phyloP scores from a whole-genome alignment of 2,888 invertebrate species.

The Chrysodeixis includens region DNA sequence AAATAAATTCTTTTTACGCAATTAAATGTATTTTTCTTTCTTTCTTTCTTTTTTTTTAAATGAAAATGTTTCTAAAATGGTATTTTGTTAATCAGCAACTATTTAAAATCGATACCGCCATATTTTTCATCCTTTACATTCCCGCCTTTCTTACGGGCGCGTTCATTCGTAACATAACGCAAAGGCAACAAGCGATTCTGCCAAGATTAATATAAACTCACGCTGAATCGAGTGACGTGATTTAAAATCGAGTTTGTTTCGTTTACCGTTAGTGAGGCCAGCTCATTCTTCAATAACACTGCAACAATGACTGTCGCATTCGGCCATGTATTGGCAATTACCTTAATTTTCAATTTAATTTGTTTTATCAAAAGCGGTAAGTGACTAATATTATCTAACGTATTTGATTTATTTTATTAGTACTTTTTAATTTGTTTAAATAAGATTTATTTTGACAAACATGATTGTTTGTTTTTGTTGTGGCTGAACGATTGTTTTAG shows the following conservation, averaged over 20 bases:
- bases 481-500: slow-evolving; percentile 6
- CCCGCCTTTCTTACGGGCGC: background rate
- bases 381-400: slow-evolving; percentile 11
- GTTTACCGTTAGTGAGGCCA: slow-evolving; percentile 29
- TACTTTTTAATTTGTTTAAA: background rate
- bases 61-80: too few relatives aligned
- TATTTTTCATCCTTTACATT: background rate
- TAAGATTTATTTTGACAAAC: background rate
- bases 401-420: background rate
- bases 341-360: slow-evolving; percentile 32
- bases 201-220: background rate
- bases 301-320: slow-evolving; percentile 30
- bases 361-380: slow-evolving; percentile 30
- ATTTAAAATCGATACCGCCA: background rate
- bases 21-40: too few relatives aligned
- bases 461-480: slow-evolving; percentile 9
- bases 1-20: too few relatives aligned
- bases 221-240: background rate
- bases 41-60: too few relatives aligned
- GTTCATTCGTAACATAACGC: background rate
- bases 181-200: background rate
- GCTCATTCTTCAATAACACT: slow-evolving; percentile 12
- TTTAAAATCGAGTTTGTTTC: background rate
- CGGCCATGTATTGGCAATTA: background rate
- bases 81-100: background rate